Conservation (phyloP, 2,113 vertebrate genomes). For the Miniopterus natalensis region DNA sequence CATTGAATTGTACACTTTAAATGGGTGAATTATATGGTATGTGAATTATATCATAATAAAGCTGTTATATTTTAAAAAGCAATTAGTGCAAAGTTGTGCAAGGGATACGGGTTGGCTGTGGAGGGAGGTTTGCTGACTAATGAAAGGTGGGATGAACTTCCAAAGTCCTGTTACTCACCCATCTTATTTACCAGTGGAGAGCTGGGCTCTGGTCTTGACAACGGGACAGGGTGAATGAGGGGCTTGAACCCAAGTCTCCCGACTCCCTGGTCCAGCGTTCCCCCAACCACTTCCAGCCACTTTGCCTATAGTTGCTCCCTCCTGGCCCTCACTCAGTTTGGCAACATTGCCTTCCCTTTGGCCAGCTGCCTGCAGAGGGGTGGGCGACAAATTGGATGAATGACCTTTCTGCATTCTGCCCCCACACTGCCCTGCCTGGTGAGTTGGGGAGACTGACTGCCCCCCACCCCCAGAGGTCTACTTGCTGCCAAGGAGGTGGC, state of each 20-base stretch:
- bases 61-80: not conserved
- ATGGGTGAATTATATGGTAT: not conserved
- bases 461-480: conserved; percentile 8
- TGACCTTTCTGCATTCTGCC: not conserved
- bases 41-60: not conserved
- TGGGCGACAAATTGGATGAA: not conserved
- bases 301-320: not conserved
- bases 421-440: not conserved
- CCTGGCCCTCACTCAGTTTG: not conserved
- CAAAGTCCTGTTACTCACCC: not conserved
- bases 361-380: not conserved
- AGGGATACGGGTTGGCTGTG: not conserved
- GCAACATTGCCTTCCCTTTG: not conserved
- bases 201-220: not conserved
- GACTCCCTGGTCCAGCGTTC: not conserved
- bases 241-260: not conserved
- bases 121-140: conserved; percentile 43
- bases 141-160: not conserved
- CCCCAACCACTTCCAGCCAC: not conserved
- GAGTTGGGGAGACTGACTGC: not conserved
- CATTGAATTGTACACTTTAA: not conserved
- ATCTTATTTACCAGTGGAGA: not conserved
- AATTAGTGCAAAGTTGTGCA: not conserved
- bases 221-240: not conserved
- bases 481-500: conserved; percentile 55